Base-by-base conservation (phyloP, 1,140 invertebrate species). In the Harpegnathos saltator region DNA sequence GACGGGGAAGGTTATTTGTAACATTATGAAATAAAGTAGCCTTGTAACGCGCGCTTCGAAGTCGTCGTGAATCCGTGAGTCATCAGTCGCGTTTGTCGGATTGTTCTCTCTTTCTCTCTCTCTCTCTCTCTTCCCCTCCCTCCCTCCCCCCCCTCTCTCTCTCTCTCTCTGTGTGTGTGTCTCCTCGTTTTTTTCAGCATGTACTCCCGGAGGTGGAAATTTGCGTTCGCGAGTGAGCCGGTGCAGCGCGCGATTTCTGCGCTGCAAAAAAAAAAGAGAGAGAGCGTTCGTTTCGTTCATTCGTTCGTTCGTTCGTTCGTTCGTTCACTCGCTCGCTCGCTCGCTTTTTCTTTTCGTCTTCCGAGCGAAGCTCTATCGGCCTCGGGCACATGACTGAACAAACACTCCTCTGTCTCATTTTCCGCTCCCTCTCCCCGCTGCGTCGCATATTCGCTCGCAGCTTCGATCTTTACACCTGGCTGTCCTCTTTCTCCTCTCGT, bases 341-440 rank as follows among this genome's bases (percentile, higher is more conserved):
- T 22, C 38, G 3, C 44, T 22, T 38, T 33, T 33, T 58, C 38
- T 65, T 78, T 65, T 77, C 72, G 29, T 73, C 73, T 63, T 50
- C 17, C 22, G 24, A 33, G 29, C 24, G 19, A 14, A 68, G 26
- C 33, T 68, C 74, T 29, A 38, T 14, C 75, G 85, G 71, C 68
- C 74, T 59, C 72, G 59, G 69, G 33, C 61, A 80, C 52, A 75
- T 63, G 82, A 89, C 86, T 89, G 89, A 90, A 75, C 85, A 90
- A 89, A 90, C 74, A 90, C 84, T 84, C 71, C 69, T 62, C 3
- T 69, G 69, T 85, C 86, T 81, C 80, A 59, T 77, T 88, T 84
- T 61, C 50, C 1, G 22, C 80, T 80, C 62, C 48, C 15, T 82
- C 50, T 58, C 29, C 29, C 61, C 50, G n/a, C 14, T 65, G 15